Evolutionary conservation across 2,113 vertebrate genomes (phyloP).

Genomic region (Serilophus lunatus): DNA sequence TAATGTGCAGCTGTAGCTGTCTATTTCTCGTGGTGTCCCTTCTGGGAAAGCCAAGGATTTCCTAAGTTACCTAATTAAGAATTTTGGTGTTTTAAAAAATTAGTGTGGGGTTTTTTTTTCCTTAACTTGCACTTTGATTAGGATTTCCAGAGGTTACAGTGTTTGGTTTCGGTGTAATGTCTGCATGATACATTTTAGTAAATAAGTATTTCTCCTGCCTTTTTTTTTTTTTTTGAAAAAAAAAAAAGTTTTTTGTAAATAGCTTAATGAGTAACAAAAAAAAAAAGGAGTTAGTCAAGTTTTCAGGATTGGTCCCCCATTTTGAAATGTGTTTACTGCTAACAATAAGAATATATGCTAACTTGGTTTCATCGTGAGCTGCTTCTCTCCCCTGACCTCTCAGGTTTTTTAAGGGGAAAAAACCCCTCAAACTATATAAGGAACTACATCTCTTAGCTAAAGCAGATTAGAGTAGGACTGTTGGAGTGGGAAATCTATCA

Average conservation of each 20-base stretch:
- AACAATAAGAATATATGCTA: background rate
- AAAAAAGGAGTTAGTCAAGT: background rate
- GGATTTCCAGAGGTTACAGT: background rate
- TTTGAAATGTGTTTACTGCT: background rate
- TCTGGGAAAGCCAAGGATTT: background rate
- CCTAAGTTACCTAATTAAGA: background rate
- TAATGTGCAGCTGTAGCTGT: background rate
- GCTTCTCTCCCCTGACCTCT: too few species aligned
- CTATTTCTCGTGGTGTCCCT: background rate
- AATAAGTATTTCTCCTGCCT: fast-evolving
- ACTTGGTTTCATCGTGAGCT: background rate
- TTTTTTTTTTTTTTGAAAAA: too few species aligned
- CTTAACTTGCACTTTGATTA: background rate
- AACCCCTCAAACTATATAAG: too few species aligned
- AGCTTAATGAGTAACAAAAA: background rate
- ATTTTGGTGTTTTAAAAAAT: background rate
- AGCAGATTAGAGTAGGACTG: background rate
- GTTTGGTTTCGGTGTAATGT: background rate
- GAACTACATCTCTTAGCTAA: background rate
- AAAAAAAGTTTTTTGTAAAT: too few species aligned
- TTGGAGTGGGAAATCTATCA: background rate
- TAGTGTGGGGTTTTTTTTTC: background rate
- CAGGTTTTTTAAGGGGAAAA: too few species aligned
- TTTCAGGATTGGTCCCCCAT: background rate
- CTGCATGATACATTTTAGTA: background rate